Conservation (phyloP, 2,797 vertebrate genomes). For the Anniella stebbinsi region DNA sequence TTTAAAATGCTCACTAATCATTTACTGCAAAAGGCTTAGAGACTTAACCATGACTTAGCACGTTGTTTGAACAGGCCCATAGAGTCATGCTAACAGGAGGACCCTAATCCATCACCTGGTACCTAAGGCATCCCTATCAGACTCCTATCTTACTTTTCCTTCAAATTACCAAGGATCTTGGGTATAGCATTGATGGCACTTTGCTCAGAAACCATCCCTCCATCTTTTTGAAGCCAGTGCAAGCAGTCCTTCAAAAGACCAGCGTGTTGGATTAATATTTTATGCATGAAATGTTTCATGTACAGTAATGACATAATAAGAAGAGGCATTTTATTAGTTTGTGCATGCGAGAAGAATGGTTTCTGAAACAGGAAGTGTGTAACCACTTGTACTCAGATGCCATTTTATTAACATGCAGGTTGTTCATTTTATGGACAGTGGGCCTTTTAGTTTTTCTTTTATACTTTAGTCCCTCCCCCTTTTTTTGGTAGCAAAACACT, state of each 20-base stretch:
- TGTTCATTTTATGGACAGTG: conserved; percentile 55
- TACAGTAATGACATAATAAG: conserved; percentile 77
- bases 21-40: too few relatives aligned
- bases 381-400: conserved; percentile 60
- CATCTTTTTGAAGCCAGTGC: conserved; percentile 51
- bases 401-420: conserved; percentile 66
- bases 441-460: conserved; percentile 63
- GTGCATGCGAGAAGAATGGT: conserved; percentile 55
- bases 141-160: neutral
- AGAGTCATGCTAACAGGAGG: neutral
- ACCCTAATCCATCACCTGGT: neutral
- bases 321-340: conserved; percentile 72
- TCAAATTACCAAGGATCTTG: neutral
- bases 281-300: conserved; percentile 72
- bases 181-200: conserved; percentile 31
- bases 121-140: neutral
- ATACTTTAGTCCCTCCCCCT: conserved; percentile 7
- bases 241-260: conserved; percentile 57
- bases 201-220: conserved; percentile 39
- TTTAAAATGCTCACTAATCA: too few relatives aligned
- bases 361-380: conserved; percentile 53
- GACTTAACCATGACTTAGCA: too few relatives aligned
- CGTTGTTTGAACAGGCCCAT: too few relatives aligned
- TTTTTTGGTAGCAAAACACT: conserved; percentile 30
- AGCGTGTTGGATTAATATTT: conserved; percentile 69